Conservation (phyloP, 1,140 invertebrate species). For the Drosophila lacertosa region DNA sequence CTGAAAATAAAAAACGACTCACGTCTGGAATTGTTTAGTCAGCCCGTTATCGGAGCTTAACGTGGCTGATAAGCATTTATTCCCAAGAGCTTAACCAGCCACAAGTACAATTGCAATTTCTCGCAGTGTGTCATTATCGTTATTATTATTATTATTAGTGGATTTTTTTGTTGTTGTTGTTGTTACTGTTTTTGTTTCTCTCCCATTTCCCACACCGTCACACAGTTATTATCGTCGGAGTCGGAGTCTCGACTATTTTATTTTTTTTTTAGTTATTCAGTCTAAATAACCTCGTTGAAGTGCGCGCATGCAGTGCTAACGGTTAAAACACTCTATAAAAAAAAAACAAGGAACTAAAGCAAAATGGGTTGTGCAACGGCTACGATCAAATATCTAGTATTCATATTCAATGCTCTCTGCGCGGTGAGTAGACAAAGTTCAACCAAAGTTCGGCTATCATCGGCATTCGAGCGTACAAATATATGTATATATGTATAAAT, state of each 20-base stretch:
- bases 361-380: conserved; percentile 68
- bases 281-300: conserved; percentile 36
- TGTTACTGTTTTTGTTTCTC: conserved; percentile 5
- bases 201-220: conserved; percentile 5
- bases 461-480: conserved; percentile 28
- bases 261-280: conserved; percentile 40
- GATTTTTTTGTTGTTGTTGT: conserved; percentile 7
- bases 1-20: neutral
- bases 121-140: conserved; percentile 41
- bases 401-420: conserved; percentile 64
- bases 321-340: neutral
- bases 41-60: neutral
- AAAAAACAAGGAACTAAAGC: conserved; percentile 1
- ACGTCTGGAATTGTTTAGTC: neutral
- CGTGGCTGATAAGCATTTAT: conserved; percentile 16
- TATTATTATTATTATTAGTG: conserved; percentile 33
- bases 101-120: conserved; percentile 1
- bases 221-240: conserved; percentile 57
- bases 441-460: conserved; percentile 18
- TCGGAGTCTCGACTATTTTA: no score
- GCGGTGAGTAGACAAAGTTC: conserved; percentile 58
- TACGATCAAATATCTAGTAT: conserved; percentile 63
- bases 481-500: conserved; percentile 19
- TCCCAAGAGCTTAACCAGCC: neutral
- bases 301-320: conserved; percentile 8